phyloP scores from a whole-genome alignment of 2,888 invertebrate genomes.

The Ochropacha duplaris region DNA sequence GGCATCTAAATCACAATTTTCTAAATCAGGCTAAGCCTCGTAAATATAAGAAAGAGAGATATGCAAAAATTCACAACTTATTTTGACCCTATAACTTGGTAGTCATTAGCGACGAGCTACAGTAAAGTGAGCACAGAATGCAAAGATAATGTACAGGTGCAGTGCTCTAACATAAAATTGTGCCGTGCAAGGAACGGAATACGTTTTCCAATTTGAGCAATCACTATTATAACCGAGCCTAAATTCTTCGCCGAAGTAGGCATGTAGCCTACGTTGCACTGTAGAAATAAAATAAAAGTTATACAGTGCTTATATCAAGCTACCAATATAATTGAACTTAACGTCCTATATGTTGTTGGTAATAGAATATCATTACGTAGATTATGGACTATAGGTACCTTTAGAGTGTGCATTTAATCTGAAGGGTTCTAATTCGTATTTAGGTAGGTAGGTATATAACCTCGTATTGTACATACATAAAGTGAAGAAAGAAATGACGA shows the following conservation, averaged over 20 bases:
- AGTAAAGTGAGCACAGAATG: conserved; percentile 12
- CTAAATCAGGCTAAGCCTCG: conserved; percentile 69
- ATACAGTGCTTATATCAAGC: background rate
- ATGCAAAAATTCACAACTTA: conserved; percentile 75
- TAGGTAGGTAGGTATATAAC: background rate
- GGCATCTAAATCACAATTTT: conserved; percentile 77
- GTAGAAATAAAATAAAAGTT: background rate
- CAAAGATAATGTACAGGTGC: conserved; percentile 11
- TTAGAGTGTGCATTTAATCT: background rate
- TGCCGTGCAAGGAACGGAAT: conserved; percentile 59
- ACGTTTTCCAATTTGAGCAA: conserved; percentile 63
- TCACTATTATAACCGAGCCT: conserved; percentile 22
- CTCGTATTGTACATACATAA: background rate
- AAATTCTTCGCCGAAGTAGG: conserved; percentile 13
- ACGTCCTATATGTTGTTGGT: background rate
- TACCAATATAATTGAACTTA: background rate
- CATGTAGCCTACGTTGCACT: background rate
- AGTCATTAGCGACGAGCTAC: background rate
- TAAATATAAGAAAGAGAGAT: conserved; percentile 64
- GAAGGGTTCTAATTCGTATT: background rate
- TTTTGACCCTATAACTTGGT: conserved; percentile 32
- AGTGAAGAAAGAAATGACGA: background rate
- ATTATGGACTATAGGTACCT: background rate
- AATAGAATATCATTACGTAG: background rate
- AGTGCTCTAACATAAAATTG: conserved; percentile 44